These are phyloP conservation scores for Acleris laterana DNA, from an alignment of 2,888 invertebrate genomes.

Conservation along the genomic window DNA sequence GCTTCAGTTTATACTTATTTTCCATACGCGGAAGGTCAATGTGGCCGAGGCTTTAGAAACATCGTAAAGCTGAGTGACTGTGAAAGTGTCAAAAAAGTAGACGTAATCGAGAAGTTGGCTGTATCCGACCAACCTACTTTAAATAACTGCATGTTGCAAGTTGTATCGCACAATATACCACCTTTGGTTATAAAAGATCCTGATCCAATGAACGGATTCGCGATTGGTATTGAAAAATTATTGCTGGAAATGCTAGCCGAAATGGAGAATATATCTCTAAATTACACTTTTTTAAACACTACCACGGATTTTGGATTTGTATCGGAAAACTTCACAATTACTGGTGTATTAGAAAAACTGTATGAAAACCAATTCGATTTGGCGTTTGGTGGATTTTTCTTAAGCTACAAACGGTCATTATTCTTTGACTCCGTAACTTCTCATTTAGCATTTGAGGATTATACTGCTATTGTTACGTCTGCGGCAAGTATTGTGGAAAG, in stretches of 20 bases:
- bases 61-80: conserved; percentile 32
- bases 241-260: conserved; percentile 26
- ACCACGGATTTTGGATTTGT: conserved; percentile 28
- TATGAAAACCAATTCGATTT: conserved; percentile 34
- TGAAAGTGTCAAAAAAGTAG: not conserved
- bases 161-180: conserved; percentile 30
- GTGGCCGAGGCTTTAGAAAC: conserved; percentile 33
- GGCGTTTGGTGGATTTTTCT: conserved; percentile 29
- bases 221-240: conserved; percentile 35
- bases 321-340: conserved; percentile 32
- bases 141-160: conserved; percentile 29
- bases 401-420: conserved; percentile 22
- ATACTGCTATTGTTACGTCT: conserved; percentile 18
- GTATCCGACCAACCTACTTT: conserved; percentile 11
- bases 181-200: conserved; percentile 25
- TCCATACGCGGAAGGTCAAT: conserved; percentile 23
- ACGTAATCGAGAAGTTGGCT: not conserved
- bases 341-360: conserved; percentile 29
- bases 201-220: not conserved
- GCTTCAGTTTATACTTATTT: conserved; percentile 33
- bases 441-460: conserved; percentile 34
- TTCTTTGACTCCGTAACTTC: conserved; percentile 30
- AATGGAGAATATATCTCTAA: conserved; percentile 13
- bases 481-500: conserved; percentile 23
- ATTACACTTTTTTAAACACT: conserved; percentile 25